These are phyloP conservation scores for Ceratitis capitata DNA, from an alignment of 1,140 invertebrate species.

Conservation along the genomic window DNA sequence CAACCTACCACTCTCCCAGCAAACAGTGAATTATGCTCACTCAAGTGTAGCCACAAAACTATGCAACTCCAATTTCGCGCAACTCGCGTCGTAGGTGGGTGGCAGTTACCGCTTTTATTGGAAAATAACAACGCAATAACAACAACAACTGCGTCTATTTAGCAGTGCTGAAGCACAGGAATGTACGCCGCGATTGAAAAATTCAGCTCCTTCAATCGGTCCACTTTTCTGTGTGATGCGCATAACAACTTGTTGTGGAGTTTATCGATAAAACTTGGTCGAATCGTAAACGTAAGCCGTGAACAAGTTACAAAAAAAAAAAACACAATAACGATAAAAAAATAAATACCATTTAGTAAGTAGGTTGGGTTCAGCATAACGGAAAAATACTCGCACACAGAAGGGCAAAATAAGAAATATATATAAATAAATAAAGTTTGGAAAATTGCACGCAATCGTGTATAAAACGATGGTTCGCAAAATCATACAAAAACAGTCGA, in stretches of 20 bases:
- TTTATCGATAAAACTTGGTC: slow-evolving; percentile 32
- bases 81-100: background rate
- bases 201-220: background rate
- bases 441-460: background rate
- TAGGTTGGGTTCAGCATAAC: background rate
- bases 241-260: slow-evolving; percentile 11
- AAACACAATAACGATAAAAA: background rate
- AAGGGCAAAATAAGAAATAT: background rate
- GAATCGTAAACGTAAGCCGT: background rate
- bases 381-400: no score
- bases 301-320: background rate
- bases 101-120: background rate
- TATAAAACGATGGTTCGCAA: background rate
- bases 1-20: no score
- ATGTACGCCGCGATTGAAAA: background rate
- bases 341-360: background rate
- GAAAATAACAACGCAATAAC: background rate
- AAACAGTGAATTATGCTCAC: background rate
- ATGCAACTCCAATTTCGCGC: background rate
- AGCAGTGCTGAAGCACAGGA: background rate
- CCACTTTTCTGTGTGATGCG: background rate
- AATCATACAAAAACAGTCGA: background rate
- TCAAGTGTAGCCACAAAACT: background rate
- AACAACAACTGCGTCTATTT: background rate
- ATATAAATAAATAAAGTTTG: background rate